phyloP scores from a whole-genome alignment of 2,888 invertebrate species.

The Drosophila birchii region DNA sequence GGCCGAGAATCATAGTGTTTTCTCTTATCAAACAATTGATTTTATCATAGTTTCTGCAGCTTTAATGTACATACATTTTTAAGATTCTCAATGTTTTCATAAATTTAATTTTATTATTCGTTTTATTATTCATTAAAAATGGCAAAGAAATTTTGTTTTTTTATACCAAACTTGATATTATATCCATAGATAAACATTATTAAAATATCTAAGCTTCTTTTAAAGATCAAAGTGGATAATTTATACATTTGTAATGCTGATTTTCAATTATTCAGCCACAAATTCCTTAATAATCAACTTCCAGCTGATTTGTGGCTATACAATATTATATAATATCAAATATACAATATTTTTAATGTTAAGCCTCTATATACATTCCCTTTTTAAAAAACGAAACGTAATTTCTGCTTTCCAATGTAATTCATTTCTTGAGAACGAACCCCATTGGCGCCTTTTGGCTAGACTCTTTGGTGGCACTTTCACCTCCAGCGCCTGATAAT shows the following conservation, averaged over 20 bases:
- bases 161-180: neutral
- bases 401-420: neutral
- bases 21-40: too few species aligned
- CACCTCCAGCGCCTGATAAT: constrained; percentile 33
- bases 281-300: neutral
- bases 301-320: neutral
- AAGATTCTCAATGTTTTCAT: too few species aligned
- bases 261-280: neutral
- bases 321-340: neutral
- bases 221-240: neutral
- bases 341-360: neutral
- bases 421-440: neutral
- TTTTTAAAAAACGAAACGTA: neutral
- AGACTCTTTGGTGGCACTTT: constrained; percentile 23
- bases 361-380: neutral
- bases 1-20: too few species aligned
- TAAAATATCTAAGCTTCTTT: neutral
- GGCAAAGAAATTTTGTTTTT: too few species aligned
- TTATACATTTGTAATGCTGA: neutral
- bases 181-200: neutral
- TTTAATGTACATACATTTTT: too few species aligned
- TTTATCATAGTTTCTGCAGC: too few species aligned
- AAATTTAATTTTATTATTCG: too few species aligned
- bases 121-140: too few species aligned
- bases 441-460: constrained; percentile 2